Conservation (phyloP, 2,113 vertebrate species). For the Gyps fulvus region DNA sequence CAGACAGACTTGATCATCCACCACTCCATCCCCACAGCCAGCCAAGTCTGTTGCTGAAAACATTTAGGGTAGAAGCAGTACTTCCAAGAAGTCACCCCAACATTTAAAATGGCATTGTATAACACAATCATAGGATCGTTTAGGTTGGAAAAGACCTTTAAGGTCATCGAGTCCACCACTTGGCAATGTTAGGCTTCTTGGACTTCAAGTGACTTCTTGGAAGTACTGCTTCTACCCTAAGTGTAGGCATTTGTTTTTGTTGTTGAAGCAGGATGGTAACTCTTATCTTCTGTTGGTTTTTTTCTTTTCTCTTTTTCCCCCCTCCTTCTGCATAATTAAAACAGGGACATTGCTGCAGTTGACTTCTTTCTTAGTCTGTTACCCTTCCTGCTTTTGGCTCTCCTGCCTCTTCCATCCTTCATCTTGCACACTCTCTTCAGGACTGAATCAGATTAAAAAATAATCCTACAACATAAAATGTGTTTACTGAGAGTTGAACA, state of each 20-base stretch:
- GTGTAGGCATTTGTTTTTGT: background rate
- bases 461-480: background rate
- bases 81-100: background rate
- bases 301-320: accelerated
- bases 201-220: background rate
- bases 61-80: background rate
- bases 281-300: background rate
- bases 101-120: background rate
- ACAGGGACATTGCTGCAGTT: background rate
- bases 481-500: background rate
- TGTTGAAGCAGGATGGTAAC: background rate
- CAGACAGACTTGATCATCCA: background rate
- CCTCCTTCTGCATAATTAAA: background rate
- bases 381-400: background rate
- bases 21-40: background rate
- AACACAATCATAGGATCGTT: background rate
- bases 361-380: background rate
- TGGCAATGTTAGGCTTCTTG: background rate
- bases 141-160: background rate
- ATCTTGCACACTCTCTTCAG: background rate
- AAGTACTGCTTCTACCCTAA: background rate
- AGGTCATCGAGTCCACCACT: background rate
- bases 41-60: background rate
- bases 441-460: background rate
- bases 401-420: background rate